These are phyloP conservation scores for Phragmatobia fuliginosa DNA, from an alignment of 2,888 invertebrate species.

Conservation along the genomic window DNA sequence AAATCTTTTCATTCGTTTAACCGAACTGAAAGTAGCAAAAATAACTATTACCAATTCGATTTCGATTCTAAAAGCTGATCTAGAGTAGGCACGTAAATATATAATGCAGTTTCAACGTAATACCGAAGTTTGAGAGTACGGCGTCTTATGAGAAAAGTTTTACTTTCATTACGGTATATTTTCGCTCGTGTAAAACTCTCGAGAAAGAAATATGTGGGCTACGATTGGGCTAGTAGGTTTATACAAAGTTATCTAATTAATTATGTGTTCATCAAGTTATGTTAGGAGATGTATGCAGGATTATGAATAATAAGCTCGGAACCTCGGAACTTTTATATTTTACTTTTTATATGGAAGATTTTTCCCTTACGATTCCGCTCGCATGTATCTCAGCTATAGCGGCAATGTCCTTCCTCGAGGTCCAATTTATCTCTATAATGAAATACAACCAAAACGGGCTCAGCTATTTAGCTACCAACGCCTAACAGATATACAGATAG, in stretches of 20 bases:
- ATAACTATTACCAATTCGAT: not conserved
- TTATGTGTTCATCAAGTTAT: not conserved
- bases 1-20: too few species aligned
- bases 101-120: conserved; percentile 19
- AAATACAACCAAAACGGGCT: too few species aligned
- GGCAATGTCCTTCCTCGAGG: too few species aligned
- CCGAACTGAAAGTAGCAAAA: not conserved
- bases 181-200: conserved; percentile 16
- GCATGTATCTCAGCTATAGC: too few species aligned
- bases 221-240: not conserved
- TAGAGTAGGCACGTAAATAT: conserved; percentile 10
- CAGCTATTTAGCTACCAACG: too few species aligned
- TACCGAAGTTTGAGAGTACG: conserved; percentile 18
- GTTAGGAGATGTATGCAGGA: not conserved
- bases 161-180: conserved; percentile 16
- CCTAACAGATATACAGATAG: too few species aligned
- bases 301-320: not conserved
- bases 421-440: too few species aligned
- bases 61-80: conserved; percentile 7
- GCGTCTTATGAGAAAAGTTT: conserved; percentile 31
- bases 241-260: not conserved
- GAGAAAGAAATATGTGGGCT: not conserved
- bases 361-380: too few species aligned
- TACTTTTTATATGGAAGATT: too few species aligned
- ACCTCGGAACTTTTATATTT: not conserved